Conservation (phyloP, 2,113 vertebrate species). For the Actinemys pallida region DNA sequence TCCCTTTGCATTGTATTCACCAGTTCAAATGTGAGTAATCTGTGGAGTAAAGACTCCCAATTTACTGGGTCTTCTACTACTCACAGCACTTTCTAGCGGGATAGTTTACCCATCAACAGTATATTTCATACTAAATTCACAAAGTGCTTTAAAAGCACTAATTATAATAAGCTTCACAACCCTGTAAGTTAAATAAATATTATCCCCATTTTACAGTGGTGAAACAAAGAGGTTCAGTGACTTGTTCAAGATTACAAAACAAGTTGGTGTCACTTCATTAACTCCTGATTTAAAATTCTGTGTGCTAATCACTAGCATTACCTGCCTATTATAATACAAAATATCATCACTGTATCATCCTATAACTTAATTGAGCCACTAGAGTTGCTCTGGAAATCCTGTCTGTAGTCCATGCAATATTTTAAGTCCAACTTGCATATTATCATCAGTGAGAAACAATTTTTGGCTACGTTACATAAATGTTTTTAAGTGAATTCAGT, state of each 20-base stretch:
- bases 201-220: not conserved
- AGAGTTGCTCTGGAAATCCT: not conserved
- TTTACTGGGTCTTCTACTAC: slow-evolving; percentile 54
- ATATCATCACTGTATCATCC: not conserved
- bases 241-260: not conserved
- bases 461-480: not conserved
- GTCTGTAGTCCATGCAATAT: not conserved
- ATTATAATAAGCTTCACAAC: slow-evolving; percentile 28
- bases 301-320: not conserved
- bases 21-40: not conserved
- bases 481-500: not conserved
- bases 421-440: not conserved
- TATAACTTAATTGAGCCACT: slow-evolving; percentile 4
- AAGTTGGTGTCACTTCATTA: not conserved
- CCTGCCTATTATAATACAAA: not conserved
- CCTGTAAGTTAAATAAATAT: slow-evolving; percentile 18
- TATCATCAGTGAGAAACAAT: not conserved
- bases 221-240: not conserved
- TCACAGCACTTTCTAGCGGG: slow-evolving; percentile 38
- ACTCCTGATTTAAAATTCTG: not conserved
- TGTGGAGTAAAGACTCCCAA: not conserved
- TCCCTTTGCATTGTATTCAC: not conserved
- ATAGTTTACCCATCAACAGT: slow-evolving; percentile 6
- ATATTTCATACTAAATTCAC: slow-evolving; percentile 7
- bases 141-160: slow-evolving; percentile 22